Conservation (phyloP, 2,113 vertebrate species). For the Serinus canaria region DNA sequence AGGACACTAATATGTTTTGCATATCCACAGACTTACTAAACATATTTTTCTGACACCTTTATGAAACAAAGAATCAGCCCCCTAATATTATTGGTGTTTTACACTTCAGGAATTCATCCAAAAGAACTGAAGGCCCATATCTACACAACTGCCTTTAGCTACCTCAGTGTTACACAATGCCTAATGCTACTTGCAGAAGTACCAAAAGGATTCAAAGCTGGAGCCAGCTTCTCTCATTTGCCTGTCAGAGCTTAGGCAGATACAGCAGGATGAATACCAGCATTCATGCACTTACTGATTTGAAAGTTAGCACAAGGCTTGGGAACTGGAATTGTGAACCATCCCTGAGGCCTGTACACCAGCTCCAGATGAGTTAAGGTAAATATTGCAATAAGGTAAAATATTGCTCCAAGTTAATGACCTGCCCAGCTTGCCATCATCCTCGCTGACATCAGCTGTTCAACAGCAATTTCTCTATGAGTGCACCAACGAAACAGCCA, state of each 20-base stretch:
- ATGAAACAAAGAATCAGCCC: not conserved
- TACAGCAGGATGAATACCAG: not conserved
- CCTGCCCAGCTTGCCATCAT: not conserved
- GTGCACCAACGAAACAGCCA: not conserved
- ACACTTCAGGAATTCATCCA: not conserved
- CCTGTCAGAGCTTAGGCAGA: not conserved
- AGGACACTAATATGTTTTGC: not conserved
- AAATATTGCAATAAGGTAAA: not conserved
- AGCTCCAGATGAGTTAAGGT: not conserved
- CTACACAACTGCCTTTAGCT: not conserved
- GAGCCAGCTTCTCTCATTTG: not conserved
- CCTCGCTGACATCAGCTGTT: rapidly evolving
- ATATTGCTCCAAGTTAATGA: not conserved
- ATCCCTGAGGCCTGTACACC: not conserved
- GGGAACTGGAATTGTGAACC: not conserved
- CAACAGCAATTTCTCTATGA: not conserved
- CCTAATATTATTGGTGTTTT: not conserved
- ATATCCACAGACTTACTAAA: not conserved
- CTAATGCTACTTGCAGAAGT: not conserved
- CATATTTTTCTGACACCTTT: not conserved
- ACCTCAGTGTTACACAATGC: not conserved
- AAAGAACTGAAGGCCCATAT: not conserved
- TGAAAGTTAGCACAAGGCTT: not conserved
- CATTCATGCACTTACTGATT: not conserved
- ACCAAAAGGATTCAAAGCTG: not conserved